Evolutionary conservation across 2,113 vertebrate species (phyloP).

Genomic region (Nycticorax nycticorax): DNA sequence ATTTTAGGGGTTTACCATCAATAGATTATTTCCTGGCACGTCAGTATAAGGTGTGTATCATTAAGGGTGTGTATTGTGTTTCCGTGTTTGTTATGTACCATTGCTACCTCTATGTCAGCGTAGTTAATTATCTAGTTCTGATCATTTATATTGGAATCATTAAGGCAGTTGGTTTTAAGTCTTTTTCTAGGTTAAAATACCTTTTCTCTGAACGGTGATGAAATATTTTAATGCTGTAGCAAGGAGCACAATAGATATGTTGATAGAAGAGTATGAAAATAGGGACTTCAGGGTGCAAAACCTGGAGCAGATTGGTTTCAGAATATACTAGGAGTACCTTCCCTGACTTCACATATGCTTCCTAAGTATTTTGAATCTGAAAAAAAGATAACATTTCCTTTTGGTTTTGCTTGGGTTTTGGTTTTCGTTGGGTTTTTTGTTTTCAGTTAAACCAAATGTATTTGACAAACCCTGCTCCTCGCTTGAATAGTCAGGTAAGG

Average conservation of each 20-base stretch:
- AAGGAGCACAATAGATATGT: neutral
- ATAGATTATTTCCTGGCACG: neutral
- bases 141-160: neutral
- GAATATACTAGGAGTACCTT: neutral
- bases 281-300: neutral
- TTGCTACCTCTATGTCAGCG: neutral
- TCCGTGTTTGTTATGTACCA: neutral
- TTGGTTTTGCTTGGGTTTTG: neutral
- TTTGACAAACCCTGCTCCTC: neutral
- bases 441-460: neutral
- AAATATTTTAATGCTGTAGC: neutral
- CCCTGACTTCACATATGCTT: neutral
- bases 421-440: neutral
- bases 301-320: neutral
- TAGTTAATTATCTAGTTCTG: neutral
- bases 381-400: neutral
- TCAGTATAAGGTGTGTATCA: neutral
- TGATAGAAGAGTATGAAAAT: neutral
- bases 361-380: neutral
- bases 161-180: neutral
- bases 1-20: neutral
- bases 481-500: neutral
- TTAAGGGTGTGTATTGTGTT: neutral
- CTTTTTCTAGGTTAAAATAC: neutral
- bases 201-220: neutral